Base-by-base conservation (phyloP, 2,888 invertebrate species). In the Aleiodes alternator region DNA sequence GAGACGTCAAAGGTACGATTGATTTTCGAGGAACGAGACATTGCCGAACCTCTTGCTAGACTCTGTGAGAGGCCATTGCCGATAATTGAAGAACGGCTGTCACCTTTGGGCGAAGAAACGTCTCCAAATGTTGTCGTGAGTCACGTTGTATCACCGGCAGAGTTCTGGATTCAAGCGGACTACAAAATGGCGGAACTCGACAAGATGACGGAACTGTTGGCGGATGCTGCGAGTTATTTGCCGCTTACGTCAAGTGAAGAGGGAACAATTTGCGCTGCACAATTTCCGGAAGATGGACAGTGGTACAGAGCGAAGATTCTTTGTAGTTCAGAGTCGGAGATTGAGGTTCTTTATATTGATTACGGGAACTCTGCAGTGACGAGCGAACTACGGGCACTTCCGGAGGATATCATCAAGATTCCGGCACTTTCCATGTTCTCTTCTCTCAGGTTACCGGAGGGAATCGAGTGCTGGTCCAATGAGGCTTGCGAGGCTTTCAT, bases 241-340 rank as follows among this genome's bases (percentile, higher is more conserved):
- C 89, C 90, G 6, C 84, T 94, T 2, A 86, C 85, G 0, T 88
- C 88, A 0, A 88, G 88, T 43, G 90, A 91, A 61, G 91, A 91
- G 78, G 93, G 92, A 0, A 90, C 90, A 3, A 90, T 94, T 70
- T 94, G 94, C 79, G 94, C 93, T 0, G 94, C 94, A 0, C 90
- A 92, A 77, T 94, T 92, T 83, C 92, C 92, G 0, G 93, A 94
- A 80, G 94, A 94, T 80, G 92, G 90, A 14, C 89, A 90, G 8
- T 94, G 94, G 94, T 94, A 94, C 83, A 90, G 94, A 66, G 94
- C 94, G 0, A 93, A 93, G 85, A 90, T 95, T 43, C 86, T 94
- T 29, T 84, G 87, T 0, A 90, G 91, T 66, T 91, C 91, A 0
- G 92, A 92, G 0, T 90, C 92, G 16, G 91, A 91, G 1, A 92